Evolutionary conservation across 2,888 invertebrate genomes (phyloP).

Genomic region (Neocrepidodera transversa): DNA sequence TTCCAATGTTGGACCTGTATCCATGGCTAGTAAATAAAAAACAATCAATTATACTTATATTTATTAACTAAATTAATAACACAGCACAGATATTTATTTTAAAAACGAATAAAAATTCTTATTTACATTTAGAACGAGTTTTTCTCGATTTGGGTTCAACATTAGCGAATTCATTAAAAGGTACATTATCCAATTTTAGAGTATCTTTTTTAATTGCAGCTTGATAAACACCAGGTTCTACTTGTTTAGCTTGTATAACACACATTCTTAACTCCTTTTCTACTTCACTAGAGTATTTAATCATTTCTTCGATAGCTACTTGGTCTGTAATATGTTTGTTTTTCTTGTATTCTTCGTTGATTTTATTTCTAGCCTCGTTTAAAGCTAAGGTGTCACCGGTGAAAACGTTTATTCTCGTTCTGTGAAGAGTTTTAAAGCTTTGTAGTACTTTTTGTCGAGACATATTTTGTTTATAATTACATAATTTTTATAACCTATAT

Average conservation of each 20-base stretch:
- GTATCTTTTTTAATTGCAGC: slow-evolving; percentile 69
- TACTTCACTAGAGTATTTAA: slow-evolving; percentile 72
- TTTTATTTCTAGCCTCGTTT: slow-evolving; percentile 70
- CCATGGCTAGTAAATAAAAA: too few relatives aligned
- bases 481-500: neutral
- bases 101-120: too few relatives aligned
- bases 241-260: slow-evolving; percentile 75
- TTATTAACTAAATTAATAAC: too few relatives aligned
- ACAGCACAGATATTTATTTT: neutral
- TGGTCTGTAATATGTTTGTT: slow-evolving; percentile 68
- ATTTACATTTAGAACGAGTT: neutral
- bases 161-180: slow-evolving; percentile 44
- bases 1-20: too few relatives aligned
- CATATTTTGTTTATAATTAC: slow-evolving; percentile 28
- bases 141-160: slow-evolving; percentile 13
- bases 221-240: slow-evolving; percentile 71
- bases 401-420: slow-evolving; percentile 72
- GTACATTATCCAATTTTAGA: slow-evolving; percentile 69
- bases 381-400: slow-evolving; percentile 71
- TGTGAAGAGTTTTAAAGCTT: slow-evolving; percentile 76
- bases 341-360: slow-evolving; percentile 78
- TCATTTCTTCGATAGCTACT: slow-evolving; percentile 70
- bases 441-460: slow-evolving; percentile 67
- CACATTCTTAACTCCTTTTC: slow-evolving; percentile 74
- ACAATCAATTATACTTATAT: too few relatives aligned